Percentiles rank a stretch among this genome's conserved stretches.
Conservation (phyloP, 2,888 invertebrate species). For the Eulithis testata region DNA sequence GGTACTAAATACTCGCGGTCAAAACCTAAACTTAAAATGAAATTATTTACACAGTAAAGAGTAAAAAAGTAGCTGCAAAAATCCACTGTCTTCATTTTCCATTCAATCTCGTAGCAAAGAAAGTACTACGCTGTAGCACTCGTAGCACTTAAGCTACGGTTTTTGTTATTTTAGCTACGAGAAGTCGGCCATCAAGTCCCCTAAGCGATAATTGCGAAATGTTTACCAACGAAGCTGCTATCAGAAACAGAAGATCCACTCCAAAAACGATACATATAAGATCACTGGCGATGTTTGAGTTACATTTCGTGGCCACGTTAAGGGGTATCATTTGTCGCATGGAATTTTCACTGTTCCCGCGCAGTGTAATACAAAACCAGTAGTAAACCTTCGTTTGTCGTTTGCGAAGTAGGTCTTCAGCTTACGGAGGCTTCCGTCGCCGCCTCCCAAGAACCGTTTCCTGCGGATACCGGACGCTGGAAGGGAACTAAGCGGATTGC, state of each 20-base stretch:
- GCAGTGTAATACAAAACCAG: no score
- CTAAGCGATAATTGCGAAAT: slow-evolving; percentile 54
- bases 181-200: slow-evolving; percentile 33
- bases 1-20: no score
- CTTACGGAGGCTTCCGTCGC: slow-evolving; percentile 63
- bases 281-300: no score
- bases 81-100: background rate
- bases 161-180: slow-evolving; percentile 13
- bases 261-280: no score
- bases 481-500: slow-evolving; percentile 54
- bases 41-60: no score
- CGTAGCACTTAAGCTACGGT: slow-evolving; percentile 8
- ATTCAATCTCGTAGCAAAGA: background rate
- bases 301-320: no score
- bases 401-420: slow-evolving; percentile 23
- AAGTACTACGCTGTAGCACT: slow-evolving; percentile 1
- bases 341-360: no score
- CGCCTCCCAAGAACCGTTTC: slow-evolving; percentile 62
- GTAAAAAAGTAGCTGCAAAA: background rate
- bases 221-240: slow-evolving; percentile 50
- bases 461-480: slow-evolving; percentile 60
- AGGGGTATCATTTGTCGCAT: no score
- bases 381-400: no score
- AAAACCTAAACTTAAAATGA: no score
- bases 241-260: slow-evolving; percentile 45